Conservation (phyloP, 92 coral and sea anemone genomes). For the Anthopleura xanthogrammica region DNA sequence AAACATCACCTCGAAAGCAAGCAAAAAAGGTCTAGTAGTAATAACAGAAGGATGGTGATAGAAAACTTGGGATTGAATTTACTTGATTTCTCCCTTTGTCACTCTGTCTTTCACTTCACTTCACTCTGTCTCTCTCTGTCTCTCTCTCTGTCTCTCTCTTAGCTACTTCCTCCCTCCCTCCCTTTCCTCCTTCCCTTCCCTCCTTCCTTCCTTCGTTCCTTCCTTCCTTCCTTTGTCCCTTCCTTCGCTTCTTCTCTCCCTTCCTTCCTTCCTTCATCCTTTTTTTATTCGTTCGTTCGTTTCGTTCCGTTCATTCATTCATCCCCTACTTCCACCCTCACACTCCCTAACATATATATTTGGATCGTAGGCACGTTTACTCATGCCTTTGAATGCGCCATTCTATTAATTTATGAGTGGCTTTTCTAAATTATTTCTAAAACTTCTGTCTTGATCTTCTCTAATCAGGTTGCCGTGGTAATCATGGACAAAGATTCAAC, state of each 20-base stretch:
- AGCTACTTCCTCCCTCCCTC: neutral
- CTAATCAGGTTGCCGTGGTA: constrained; percentile 41
- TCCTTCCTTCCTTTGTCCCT: neutral
- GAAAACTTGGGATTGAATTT: too few relatives aligned
- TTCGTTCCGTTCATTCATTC: too few relatives aligned
- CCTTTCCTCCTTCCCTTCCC: neutral
- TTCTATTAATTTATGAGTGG: neutral
- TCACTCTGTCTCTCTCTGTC: neutral
- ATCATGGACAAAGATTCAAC: constrained; percentile 51
- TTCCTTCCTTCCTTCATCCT: neutral
- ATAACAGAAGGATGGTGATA: too few relatives aligned
- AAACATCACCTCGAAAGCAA: constrained; percentile 34
- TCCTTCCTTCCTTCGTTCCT: neutral
- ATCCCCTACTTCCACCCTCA: neutral
- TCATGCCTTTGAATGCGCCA: too few relatives aligned
- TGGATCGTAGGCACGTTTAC: too few relatives aligned
- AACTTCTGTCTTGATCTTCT: neutral
- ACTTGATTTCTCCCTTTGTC: too few relatives aligned
- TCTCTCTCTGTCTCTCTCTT: too few relatives aligned
- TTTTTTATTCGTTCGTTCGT: neutral
- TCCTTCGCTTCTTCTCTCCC: too few relatives aligned
- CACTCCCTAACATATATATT: neutral
- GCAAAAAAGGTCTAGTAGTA: constrained; percentile 42
- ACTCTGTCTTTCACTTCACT: too few relatives aligned
- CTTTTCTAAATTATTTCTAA: neutral